Conservation (phyloP, 2,113 vertebrate species). For the Mola mola region DNA sequence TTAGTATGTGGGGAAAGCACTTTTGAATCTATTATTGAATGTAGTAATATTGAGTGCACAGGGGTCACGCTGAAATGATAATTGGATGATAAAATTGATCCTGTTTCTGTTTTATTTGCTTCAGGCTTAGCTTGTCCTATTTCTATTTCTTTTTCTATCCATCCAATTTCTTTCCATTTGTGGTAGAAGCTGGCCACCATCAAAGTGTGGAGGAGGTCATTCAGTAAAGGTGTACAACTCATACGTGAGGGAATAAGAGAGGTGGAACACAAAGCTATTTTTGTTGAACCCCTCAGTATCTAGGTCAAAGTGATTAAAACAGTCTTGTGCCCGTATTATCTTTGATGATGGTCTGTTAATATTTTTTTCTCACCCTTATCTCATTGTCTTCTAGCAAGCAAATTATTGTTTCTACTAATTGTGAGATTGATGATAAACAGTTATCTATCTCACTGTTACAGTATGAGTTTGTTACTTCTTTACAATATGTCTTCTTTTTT, state of each 20-base stretch:
- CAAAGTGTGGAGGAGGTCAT: conserved; percentile 78
- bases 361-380: conserved; percentile 23
- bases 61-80: conserved; percentile 75
- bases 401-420: neutral
- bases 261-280: conserved; percentile 77
- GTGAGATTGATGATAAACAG: no score
- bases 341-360: conserved; percentile 58
- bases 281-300: conserved; percentile 71
- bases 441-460: neutral
- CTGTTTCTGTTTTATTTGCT: conserved; percentile 72
- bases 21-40: conserved; percentile 62
- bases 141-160: conserved; percentile 72
- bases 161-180: conserved; percentile 69
- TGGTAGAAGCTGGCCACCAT: conserved; percentile 73
- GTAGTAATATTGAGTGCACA: conserved; percentile 67
- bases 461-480: neutral
- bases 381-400: neutral
- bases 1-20: conserved; percentile 51
- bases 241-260: conserved; percentile 74
- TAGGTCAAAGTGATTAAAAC: conserved; percentile 84
- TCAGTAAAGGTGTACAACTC: conserved; percentile 66
- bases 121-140: conserved; percentile 77
- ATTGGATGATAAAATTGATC: conserved; percentile 79
- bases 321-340: conserved; percentile 57
- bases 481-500: conserved; percentile 19